A percentile compares a stretch with the other conserved stretches of the same genome.
phyloP scores from a whole-genome alignment of 2,113 vertebrate genomes.

The Nerophis lumbriciformis region DNA sequence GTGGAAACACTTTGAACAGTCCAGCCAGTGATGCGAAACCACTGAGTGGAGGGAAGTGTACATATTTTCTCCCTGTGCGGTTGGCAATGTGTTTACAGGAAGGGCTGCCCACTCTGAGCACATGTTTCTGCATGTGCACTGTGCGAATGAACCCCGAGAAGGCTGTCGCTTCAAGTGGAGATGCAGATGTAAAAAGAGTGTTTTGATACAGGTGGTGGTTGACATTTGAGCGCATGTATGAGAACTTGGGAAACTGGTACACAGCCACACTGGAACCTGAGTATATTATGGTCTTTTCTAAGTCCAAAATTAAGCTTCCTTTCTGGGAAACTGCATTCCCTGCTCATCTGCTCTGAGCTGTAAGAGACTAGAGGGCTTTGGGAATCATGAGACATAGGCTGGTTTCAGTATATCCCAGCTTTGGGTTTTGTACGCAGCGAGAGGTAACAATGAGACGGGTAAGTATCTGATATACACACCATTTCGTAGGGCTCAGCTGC shows the following conservation, averaged over 20 bases:
- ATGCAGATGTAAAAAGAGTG: constrained; percentile 33
- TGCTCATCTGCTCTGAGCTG: constrained; percentile 44
- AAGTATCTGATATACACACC: constrained; percentile 67
- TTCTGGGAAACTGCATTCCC: constrained; percentile 60
- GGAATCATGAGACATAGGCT: constrained; percentile 57
- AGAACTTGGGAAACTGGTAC: constrained; percentile 47
- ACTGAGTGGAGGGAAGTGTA: constrained; percentile 57
- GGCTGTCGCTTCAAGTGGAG: constrained; percentile 37
- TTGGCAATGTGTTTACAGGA: constrained; percentile 75
- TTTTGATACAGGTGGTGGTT: constrained; percentile 43
- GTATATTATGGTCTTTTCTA: constrained; percentile 41
- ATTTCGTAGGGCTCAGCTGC: constrained; percentile 66
- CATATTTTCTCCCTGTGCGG: constrained; percentile 74
- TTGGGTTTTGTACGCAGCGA: constrained; percentile 58
- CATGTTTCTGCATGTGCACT: constrained; percentile 71
- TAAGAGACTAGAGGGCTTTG: constrained; percentile 56
- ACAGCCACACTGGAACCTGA: constrained; percentile 53
- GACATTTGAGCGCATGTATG: constrained; percentile 31
- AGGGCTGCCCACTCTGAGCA: constrained; percentile 56
- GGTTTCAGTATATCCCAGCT: constrained; percentile 59
- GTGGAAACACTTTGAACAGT: constrained; percentile 73
- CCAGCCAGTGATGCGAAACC: constrained; percentile 68
- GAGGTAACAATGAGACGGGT: constrained; percentile 65
- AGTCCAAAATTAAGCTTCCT: constrained; percentile 55
- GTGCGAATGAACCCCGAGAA: constrained; percentile 39